These are phyloP conservation scores for Tholera decimalis DNA, from an alignment of 2,888 invertebrate genomes.

Conservation along the genomic window DNA sequence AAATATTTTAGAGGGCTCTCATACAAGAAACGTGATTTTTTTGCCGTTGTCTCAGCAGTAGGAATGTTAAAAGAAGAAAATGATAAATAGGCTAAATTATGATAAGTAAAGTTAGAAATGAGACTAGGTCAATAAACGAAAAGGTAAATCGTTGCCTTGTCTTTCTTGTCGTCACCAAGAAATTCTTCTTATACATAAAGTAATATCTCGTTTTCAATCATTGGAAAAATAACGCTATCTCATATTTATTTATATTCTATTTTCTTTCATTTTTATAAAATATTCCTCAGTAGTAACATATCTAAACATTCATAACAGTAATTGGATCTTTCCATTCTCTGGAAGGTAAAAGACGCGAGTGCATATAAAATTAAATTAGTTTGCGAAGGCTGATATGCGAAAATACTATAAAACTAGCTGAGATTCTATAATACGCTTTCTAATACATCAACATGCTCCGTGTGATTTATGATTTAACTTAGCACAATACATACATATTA, in stretches of 20 bases:
- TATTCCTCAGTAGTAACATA: conserved; percentile 34
- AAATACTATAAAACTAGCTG: conserved; percentile 30
- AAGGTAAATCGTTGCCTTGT: no score
- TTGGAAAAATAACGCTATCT: conserved; percentile 13
- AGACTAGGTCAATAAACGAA: no score
- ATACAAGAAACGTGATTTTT: no score
- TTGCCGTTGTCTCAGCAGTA: no score
- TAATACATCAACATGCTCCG: neutral
- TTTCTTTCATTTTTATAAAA: conserved; percentile 37
- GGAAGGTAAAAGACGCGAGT: conserved; percentile 27
- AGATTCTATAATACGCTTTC: neutral
- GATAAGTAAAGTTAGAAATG: no score
- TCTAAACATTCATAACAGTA: conserved; percentile 42
- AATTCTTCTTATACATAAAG: conserved; percentile 3
- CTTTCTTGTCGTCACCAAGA: no score
- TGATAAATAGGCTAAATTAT: no score
- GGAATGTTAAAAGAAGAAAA: no score
- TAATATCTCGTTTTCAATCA: conserved; percentile 18
- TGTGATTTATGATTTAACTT: neutral
- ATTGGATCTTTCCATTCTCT: conserved; percentile 51
- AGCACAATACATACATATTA: no score
- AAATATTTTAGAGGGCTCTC: no score
- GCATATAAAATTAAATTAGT: conserved; percentile 35
- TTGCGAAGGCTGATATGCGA: conserved; percentile 21
- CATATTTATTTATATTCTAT: conserved; percentile 16